Conservation (phyloP, 2,797 vertebrate species). For the Artibeus jamaicensis region DNA sequence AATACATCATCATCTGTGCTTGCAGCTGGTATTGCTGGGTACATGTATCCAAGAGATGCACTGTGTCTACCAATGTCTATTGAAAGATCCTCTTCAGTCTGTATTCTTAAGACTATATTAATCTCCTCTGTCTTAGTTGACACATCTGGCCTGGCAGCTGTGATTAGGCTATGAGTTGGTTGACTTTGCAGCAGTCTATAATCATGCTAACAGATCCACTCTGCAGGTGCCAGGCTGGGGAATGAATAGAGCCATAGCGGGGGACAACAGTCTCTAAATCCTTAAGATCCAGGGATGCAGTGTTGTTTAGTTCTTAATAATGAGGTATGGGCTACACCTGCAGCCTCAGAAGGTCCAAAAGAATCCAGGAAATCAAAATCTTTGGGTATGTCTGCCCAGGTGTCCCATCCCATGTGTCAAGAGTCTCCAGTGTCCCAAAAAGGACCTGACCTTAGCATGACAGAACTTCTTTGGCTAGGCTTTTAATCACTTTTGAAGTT, state of each 20-base stretch:
- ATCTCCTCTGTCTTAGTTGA: background rate
- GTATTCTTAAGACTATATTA: background rate
- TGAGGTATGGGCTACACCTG: background rate
- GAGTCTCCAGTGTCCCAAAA: background rate
- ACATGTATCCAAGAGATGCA: constrained; percentile 91
- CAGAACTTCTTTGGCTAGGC: background rate
- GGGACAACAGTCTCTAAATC: background rate
- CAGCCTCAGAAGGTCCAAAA: background rate
- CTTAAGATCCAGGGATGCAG: background rate
- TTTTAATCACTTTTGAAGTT: background rate
- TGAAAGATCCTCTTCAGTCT: constrained; percentile 93
- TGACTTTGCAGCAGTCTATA: background rate
- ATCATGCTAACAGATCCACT: background rate
- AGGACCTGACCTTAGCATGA: background rate
- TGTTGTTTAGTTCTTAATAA: background rate
- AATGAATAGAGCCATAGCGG: background rate
- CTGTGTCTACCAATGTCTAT: constrained; percentile 92
- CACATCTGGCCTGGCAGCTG: background rate
- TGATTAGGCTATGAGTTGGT: background rate
- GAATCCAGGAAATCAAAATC: background rate
- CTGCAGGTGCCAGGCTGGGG: background rate
- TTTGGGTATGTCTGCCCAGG: background rate
- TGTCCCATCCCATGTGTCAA: background rate
- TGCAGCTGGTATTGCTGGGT: constrained; percentile 96
- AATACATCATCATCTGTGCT: constrained; percentile 96